phyloP scores from a whole-genome alignment of 2,888 invertebrate species.

The Lepidonotus clava region DNA sequence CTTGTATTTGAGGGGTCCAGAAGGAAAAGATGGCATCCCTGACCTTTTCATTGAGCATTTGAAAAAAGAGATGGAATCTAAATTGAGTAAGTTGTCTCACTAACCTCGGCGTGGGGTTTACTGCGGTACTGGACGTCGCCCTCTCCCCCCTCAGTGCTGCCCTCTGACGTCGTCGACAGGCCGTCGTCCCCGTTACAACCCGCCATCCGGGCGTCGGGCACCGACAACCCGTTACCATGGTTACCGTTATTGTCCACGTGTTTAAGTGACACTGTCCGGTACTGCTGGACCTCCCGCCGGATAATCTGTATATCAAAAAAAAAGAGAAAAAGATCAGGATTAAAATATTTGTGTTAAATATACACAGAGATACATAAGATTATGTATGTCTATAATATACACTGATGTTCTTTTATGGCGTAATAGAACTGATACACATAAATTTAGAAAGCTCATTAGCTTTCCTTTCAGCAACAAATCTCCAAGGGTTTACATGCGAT shows the following conservation, averaged over 20 bases:
- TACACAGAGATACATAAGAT: conserved; percentile 5
- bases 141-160: background rate
- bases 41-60: no score
- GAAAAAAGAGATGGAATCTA: no score
- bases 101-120: conserved; percentile 73
- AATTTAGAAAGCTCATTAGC: no score
- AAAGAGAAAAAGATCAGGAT: background rate
- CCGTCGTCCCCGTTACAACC: background rate
- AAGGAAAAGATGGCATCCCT: no score
- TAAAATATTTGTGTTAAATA: no score
- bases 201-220: background rate
- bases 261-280: background rate
- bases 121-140: conserved; percentile 9
- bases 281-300: background rate
- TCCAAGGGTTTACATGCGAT: no score
- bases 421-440: no score
- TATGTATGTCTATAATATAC: background rate
- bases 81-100: no score
- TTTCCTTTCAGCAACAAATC: no score
- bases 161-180: conserved; percentile 18
- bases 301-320: conserved; percentile 51
- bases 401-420: no score
- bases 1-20: no score
- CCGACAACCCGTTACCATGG: conserved; percentile 6
- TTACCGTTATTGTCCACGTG: conserved; percentile 45